phyloP scores from a whole-genome alignment of 2,888 invertebrate species.

The Lissonota sp. region DNA sequence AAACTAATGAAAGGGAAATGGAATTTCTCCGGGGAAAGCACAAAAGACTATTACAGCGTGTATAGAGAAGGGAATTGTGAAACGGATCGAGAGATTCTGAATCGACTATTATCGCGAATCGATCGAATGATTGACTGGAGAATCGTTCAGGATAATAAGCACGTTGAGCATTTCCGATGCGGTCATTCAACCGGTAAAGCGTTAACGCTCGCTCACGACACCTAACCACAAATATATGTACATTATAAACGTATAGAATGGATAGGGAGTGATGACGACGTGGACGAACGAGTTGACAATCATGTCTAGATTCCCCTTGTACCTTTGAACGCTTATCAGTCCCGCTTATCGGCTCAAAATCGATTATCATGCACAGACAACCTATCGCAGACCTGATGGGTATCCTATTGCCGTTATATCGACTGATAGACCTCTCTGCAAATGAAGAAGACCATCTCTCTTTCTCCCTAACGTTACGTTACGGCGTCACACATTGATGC shows the following conservation, averaged over 20 bases:
- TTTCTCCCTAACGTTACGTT: too few species aligned
- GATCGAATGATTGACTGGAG: constrained; percentile 1
- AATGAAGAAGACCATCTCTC: too few species aligned
- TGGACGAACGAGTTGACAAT: not conserved
- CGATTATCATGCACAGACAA: constrained; percentile 11
- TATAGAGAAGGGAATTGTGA: not conserved
- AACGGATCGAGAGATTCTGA: not conserved
- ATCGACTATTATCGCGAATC: not conserved
- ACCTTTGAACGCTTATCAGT: constrained; percentile 11
- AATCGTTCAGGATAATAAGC: constrained; percentile 8
- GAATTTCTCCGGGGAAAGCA: not conserved
- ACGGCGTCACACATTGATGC: too few species aligned
- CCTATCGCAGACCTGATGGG: not conserved
- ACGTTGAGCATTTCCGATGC: not conserved
- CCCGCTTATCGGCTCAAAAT: constrained; percentile 1
- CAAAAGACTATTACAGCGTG: not conserved
- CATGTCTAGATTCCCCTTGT: not conserved
- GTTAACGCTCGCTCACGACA: not conserved
- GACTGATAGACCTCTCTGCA: too few species aligned
- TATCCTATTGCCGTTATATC: not conserved
- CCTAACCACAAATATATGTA: not conserved
- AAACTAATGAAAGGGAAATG: not conserved
- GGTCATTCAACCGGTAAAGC: not conserved
- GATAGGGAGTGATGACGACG: not conserved
- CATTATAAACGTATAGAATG: not conserved